These are phyloP conservation scores for Cygnus buccinator DNA, from an alignment of 2,113 vertebrate species.

Conservation along the genomic window DNA sequence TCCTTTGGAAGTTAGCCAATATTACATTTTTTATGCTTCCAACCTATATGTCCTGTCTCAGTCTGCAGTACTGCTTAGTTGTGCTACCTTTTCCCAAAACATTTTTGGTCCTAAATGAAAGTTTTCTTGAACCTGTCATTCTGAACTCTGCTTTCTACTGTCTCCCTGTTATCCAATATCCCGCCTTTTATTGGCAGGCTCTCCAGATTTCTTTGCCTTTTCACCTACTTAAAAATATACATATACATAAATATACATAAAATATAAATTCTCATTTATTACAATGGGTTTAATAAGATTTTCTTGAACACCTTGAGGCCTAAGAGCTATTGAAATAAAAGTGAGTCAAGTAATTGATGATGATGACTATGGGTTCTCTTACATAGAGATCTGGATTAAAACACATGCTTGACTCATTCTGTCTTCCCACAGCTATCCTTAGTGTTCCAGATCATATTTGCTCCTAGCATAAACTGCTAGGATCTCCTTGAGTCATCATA, in stretches of 20 bases:
- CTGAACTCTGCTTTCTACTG: background rate
- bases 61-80: background rate
- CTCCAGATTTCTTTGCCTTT: background rate
- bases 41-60: background rate
- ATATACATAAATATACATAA: too few relatives aligned
- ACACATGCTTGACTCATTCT: background rate
- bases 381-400: background rate
- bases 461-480: background rate
- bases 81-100: background rate
- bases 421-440: background rate
- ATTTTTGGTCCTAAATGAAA: background rate
- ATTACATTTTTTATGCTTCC: background rate
- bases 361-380: background rate
- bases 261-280: background rate
- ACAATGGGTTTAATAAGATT: background rate
- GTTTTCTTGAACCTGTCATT: background rate
- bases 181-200: background rate
- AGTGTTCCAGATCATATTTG: background rate
- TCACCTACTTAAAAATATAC: rapidly evolving
- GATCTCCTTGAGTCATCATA: background rate
- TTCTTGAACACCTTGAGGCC: background rate
- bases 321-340: background rate
- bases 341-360: background rate
- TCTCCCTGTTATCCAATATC: background rate
- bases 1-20: background rate